A percentile compares a stretch with the other conserved stretches of the same genome.
Conservation (phyloP, 2,888 invertebrate genomes). For the Biston stratarius region DNA sequence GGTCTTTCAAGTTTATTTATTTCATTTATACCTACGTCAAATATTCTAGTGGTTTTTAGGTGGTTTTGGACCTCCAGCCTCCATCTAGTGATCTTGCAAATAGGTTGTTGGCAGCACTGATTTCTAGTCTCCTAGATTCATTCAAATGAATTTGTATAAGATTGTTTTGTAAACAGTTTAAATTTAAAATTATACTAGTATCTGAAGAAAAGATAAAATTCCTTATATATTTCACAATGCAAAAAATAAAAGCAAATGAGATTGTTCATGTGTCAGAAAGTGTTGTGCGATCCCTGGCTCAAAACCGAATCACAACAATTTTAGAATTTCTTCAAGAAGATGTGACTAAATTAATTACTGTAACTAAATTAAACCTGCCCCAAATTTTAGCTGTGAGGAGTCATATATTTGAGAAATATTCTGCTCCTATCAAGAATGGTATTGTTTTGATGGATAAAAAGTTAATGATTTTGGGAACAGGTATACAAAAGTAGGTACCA, state of each 20-base stretch:
- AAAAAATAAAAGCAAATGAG: constrained; percentile 59
- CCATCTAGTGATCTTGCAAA: no score
- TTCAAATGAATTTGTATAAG: no score
- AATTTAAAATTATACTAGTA: no score
- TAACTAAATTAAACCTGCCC: constrained; percentile 80
- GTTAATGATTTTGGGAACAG: constrained; percentile 71
- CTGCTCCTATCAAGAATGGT: constrained; percentile 72
- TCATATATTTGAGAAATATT: constrained; percentile 81
- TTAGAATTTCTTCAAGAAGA: constrained; percentile 87
- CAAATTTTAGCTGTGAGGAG: constrained; percentile 73
- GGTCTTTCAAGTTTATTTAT: no score
- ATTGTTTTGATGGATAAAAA: constrained; percentile 59
- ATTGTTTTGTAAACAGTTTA: no score
- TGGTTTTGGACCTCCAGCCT: no score
- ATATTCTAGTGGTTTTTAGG: no score
- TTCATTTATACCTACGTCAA: no score
- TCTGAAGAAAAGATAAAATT: no score
- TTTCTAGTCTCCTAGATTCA: no score
- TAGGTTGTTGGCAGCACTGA: no score
- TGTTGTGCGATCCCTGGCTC: constrained; percentile 75
- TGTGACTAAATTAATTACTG: constrained; percentile 77
- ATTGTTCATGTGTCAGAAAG: constrained; percentile 67
- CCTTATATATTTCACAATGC: constrained; percentile 54
- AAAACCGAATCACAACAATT: constrained; percentile 84
- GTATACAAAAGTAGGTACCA: constrained; percentile 79